Evolutionary conservation across 2,797 vertebrate genomes (phyloP).

Genomic region (Typhlichthys eigenmanni): DNA sequence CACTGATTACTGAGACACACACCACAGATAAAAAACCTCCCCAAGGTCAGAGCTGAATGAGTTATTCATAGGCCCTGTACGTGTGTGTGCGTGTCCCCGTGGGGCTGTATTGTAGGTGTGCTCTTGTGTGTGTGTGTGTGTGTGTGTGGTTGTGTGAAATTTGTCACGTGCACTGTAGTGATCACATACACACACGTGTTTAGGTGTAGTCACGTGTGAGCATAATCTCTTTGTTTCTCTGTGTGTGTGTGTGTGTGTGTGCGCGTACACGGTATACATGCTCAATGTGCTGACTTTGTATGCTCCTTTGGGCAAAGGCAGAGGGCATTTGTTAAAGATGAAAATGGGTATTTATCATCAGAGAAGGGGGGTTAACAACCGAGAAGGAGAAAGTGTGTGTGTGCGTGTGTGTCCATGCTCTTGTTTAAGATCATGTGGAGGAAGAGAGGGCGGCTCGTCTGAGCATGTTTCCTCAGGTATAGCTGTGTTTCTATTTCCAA

Average conservation of each 20-base stretch:
- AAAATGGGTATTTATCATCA: conserved; percentile 77
- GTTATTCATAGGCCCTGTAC: conserved; percentile 58
- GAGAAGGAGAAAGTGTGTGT: not conserved
- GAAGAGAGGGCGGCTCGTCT: conserved; percentile 38
- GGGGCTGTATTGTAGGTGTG: conserved; percentile 8
- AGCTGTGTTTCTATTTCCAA: conserved; percentile 58
- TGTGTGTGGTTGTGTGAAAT: conserved; percentile 9
- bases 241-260: conserved; percentile 17
- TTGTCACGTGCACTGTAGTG: not conserved
- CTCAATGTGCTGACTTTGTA: conserved; percentile 46
- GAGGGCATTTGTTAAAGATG: conserved; percentile 74
- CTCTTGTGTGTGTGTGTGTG: conserved; percentile 17
- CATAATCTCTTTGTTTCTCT: no score
- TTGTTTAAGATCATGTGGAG: conserved; percentile 10
- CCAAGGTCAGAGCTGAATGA: conserved; percentile 74
- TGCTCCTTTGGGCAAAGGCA: conserved; percentile 55
- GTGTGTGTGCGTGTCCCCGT: conserved; percentile 10
- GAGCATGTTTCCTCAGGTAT: conserved; percentile 23
- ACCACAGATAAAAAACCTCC: conserved; percentile 53
- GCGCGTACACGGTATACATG: conserved; percentile 4
- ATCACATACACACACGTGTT: not conserved
- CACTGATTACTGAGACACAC: conserved; percentile 55
- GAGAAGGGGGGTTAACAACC: not conserved
- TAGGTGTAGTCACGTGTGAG: conserved; percentile 1
- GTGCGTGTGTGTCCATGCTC: no score